Percentiles rank a stretch among this genome's conserved stretches.
Conservation (phyloP, 1,140 invertebrate genomes). For the Drosophila novamexicana region DNA sequence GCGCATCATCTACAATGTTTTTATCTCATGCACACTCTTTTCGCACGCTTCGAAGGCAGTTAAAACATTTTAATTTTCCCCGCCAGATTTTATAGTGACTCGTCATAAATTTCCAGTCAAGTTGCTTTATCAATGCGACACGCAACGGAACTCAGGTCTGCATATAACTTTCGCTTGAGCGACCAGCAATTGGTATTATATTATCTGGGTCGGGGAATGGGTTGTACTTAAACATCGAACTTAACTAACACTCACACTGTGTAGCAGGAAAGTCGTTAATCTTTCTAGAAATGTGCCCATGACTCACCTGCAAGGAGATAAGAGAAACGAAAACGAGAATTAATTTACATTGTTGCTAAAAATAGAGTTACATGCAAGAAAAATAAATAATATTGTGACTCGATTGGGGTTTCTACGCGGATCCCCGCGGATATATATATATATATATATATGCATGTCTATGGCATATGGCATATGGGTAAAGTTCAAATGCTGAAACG, state of each 20-base stretch:
- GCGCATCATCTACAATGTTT: constrained; percentile 17
- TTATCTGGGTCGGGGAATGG: neutral
- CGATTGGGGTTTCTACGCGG: constrained; percentile 21
- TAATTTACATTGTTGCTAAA: constrained; percentile 29
- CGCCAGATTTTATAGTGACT: constrained; percentile 54
- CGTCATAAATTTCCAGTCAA: constrained; percentile 68
- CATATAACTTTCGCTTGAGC: constrained; percentile 49
- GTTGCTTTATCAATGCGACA: constrained; percentile 64
- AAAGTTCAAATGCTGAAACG: constrained; percentile 1
- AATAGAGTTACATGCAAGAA: constrained; percentile 8
- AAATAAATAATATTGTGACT: constrained; percentile 3
- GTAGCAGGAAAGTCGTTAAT: constrained; percentile 17
- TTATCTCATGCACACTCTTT: constrained; percentile 42
- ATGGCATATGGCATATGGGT: neutral
- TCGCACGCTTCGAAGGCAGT: constrained; percentile 61
- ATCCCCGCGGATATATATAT: neutral
- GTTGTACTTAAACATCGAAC: neutral
- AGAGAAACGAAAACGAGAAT: constrained; percentile 14
- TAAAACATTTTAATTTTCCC: constrained; percentile 65
- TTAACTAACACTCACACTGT: constrained; percentile 24
- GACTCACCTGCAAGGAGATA: constrained; percentile 70
- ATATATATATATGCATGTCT: neutral
- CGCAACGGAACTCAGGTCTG: constrained; percentile 11
- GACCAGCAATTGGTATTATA: constrained; percentile 17
- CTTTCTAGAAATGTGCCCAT: constrained; percentile 7